Evolutionary conservation across 2,797 vertebrate genomes (phyloP).

Genomic region (Gymnocypris eckloni): DNA sequence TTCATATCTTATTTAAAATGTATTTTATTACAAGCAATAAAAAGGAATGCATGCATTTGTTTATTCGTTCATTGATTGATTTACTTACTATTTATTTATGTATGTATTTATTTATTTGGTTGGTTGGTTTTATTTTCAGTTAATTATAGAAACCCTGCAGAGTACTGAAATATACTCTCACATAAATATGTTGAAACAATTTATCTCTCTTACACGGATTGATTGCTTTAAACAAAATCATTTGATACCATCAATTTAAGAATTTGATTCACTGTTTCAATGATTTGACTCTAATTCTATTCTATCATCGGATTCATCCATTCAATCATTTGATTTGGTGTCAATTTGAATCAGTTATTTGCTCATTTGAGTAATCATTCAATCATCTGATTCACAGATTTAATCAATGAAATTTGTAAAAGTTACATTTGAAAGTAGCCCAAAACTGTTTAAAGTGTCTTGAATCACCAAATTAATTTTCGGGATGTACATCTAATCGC

Average conservation of each 20-base stretch:
- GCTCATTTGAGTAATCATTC: neutral
- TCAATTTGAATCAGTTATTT: neutral
- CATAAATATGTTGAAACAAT: neutral
- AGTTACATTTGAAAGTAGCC: neutral
- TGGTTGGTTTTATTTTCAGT: neutral
- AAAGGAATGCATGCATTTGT: too few relatives aligned
- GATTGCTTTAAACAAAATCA: neutral
- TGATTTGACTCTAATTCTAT: neutral
- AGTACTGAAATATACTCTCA: neutral
- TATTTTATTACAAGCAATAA: neutral
- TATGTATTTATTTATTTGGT: too few relatives aligned
- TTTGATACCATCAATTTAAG: neutral
- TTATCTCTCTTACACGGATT: neutral
- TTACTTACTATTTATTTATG: too few relatives aligned
- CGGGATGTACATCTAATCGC: constrained; percentile 71
- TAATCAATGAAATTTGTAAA: neutral
- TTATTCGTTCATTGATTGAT: too few relatives aligned
- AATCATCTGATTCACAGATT: neutral
- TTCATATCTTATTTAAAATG: neutral
- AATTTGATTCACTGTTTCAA: neutral
- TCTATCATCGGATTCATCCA: neutral
- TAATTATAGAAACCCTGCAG: neutral
- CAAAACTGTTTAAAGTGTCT: neutral
- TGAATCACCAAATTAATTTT: constrained; percentile 63
- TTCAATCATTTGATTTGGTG: neutral